A percentile compares a stretch with the other conserved stretches of the same genome.
These are phyloP conservation scores for Limenitis camilla DNA, from an alignment of 2,888 invertebrate genomes.

Conservation along the genomic window DNA sequence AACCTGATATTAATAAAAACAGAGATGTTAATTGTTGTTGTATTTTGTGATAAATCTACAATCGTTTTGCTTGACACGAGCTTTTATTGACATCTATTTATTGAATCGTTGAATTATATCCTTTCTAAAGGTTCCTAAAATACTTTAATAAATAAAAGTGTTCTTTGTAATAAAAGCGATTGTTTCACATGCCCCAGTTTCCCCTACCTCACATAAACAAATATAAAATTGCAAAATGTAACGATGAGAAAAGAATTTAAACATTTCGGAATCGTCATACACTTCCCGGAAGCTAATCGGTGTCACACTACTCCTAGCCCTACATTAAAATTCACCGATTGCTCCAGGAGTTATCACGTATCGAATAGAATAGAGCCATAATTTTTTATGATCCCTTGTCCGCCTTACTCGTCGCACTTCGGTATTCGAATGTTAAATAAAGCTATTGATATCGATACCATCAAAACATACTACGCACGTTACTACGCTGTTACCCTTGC, in stretches of 20 bases:
- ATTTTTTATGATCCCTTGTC: constrained; percentile 73
- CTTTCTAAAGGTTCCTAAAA: too few species aligned
- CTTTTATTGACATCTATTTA: too few species aligned
- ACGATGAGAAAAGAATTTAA: background rate
- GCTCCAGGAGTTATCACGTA: constrained; percentile 70
- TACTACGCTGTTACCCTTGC: constrained; percentile 1
- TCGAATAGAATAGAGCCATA: constrained; percentile 72
- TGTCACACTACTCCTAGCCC: constrained; percentile 55
- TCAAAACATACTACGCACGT: constrained; percentile 29
- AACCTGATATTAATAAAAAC: too few species aligned
- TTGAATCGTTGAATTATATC: too few species aligned
- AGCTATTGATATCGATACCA: constrained; percentile 38
- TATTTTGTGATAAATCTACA: too few species aligned
- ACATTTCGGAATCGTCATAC: constrained; percentile 40
- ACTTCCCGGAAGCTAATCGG: constrained; percentile 67
- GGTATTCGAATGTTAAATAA: constrained; percentile 67
- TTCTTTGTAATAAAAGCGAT: too few species aligned
- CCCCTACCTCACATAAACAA: too few species aligned
- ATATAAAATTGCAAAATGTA: too few species aligned
- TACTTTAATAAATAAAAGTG: too few species aligned
- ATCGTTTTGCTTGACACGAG: too few species aligned
- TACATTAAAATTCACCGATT: constrained; percentile 69
- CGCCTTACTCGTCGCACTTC: constrained; percentile 60
- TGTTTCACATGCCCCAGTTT: too few species aligned
- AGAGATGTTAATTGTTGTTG: too few species aligned